A percentile compares a stretch with the other conserved stretches of the same genome.
Conservation (phyloP, 2,113 vertebrate genomes). For the Pachycephala philippinensis region DNA sequence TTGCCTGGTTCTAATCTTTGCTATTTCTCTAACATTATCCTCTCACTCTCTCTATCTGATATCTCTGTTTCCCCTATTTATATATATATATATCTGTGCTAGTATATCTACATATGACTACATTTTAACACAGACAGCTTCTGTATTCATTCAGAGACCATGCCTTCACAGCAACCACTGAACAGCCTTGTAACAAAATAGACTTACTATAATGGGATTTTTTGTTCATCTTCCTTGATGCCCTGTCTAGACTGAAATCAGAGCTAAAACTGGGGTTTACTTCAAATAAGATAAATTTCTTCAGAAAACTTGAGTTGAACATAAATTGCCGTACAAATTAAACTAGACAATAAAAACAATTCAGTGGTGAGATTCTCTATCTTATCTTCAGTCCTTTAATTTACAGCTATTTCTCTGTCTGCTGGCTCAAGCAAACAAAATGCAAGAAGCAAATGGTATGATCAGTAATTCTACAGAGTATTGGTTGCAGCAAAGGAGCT, state of each 20-base stretch:
- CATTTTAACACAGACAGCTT: background rate
- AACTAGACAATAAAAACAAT: background rate
- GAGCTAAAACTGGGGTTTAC: background rate
- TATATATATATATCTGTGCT: background rate
- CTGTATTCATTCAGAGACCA: background rate
- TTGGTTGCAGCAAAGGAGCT: background rate
- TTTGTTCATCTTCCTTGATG: background rate
- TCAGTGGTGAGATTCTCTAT: background rate
- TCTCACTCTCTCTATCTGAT: background rate
- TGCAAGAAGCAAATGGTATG: background rate
- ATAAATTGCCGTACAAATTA: background rate
- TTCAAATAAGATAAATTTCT: background rate
- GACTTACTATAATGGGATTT: background rate
- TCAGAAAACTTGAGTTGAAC: background rate
- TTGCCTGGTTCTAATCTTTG: background rate
- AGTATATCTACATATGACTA: background rate
- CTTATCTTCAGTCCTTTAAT: background rate
- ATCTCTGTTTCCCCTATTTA: background rate
- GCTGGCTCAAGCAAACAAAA: background rate
- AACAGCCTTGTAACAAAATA: background rate
- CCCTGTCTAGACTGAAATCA: background rate
- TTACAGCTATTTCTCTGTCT: background rate
- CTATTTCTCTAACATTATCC: background rate
- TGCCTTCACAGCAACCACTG: background rate
- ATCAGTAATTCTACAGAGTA: background rate